These are phyloP conservation scores for Heteromormyrus szaboi DNA, from an alignment of 2,797 vertebrate genomes.

Conservation along the genomic window DNA sequence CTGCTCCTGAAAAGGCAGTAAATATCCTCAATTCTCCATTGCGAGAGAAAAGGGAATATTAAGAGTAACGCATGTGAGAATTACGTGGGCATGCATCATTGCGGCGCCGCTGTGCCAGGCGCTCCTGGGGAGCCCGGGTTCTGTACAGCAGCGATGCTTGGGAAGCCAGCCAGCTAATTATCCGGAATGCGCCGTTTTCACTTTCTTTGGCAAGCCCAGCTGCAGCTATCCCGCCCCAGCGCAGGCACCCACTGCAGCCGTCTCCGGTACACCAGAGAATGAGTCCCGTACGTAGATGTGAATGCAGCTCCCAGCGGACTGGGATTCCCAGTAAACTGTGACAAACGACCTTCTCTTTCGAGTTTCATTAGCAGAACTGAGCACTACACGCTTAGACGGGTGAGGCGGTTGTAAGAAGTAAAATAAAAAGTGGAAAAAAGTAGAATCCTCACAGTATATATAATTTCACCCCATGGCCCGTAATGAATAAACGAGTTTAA, in stretches of 20 bases:
- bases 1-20: neutral
- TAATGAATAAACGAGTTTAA: neutral
- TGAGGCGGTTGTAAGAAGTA: neutral
- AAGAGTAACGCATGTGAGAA: neutral
- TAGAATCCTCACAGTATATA: neutral
- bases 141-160: neutral
- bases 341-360: neutral
- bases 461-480: neutral
- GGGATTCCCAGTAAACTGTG: neutral
- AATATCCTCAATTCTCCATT: neutral
- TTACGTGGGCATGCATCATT: neutral
- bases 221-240: neutral
- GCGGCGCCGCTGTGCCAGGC: neutral
- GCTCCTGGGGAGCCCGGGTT: neutral
- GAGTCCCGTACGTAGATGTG: neutral
- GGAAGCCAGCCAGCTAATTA: conserved; percentile 15
- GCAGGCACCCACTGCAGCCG: neutral
- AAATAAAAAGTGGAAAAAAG: neutral
- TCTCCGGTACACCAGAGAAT: neutral
- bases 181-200: neutral
- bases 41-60: neutral
- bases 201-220: neutral
- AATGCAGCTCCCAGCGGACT: neutral
- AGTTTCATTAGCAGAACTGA: neutral
- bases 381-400: neutral